Percentiles rank a stretch among this genome's conserved stretches.
Conservation (phyloP, 2,888 invertebrate species). For the Chrysolina haemoptera region DNA sequence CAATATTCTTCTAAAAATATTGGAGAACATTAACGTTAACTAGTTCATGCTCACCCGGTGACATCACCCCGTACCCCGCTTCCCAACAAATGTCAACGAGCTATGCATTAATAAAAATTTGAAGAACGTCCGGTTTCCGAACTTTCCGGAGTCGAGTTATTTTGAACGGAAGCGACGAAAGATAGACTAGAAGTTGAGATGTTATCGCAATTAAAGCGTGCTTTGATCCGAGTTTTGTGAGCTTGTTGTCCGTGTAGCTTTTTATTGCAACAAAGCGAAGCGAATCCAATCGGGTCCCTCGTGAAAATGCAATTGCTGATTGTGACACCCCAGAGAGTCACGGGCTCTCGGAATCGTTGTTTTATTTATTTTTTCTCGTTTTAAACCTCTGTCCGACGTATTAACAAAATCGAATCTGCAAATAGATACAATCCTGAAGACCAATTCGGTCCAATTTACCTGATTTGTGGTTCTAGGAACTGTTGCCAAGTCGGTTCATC, state of each 20-base stretch:
- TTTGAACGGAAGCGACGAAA: constrained; percentile 37
- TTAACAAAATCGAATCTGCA: constrained; percentile 50
- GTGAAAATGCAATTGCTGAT: constrained; percentile 63
- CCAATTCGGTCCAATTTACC: constrained; percentile 41
- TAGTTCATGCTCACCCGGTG: not conserved
- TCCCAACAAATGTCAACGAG: not conserved
- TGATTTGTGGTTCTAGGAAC: constrained; percentile 32
- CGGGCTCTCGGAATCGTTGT: constrained; percentile 52
- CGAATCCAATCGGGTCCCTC: constrained; percentile 56
- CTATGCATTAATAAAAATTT: constrained; percentile 25
- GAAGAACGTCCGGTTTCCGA: constrained; percentile 25
- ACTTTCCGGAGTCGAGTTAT: constrained; percentile 31
- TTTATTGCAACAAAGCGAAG: constrained; percentile 54
- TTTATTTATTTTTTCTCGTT: constrained; percentile 58
- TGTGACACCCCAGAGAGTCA: constrained; percentile 63
- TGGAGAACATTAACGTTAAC: too few relatives aligned
- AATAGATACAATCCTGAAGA: constrained; percentile 43
- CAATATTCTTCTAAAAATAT: too few relatives aligned
- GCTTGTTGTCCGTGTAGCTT: constrained; percentile 54
- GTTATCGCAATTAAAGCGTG: constrained; percentile 52
- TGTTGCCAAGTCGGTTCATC: constrained; percentile 41
- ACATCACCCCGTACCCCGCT: not conserved
- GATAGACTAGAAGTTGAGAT: constrained; percentile 40
- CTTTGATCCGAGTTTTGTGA: constrained; percentile 54
- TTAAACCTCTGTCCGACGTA: constrained; percentile 49